Percentiles rank a stretch among this genome's conserved stretches.
phyloP scores from a whole-genome alignment of 2,888 invertebrate genomes.

The Lasius platythorax region DNA sequence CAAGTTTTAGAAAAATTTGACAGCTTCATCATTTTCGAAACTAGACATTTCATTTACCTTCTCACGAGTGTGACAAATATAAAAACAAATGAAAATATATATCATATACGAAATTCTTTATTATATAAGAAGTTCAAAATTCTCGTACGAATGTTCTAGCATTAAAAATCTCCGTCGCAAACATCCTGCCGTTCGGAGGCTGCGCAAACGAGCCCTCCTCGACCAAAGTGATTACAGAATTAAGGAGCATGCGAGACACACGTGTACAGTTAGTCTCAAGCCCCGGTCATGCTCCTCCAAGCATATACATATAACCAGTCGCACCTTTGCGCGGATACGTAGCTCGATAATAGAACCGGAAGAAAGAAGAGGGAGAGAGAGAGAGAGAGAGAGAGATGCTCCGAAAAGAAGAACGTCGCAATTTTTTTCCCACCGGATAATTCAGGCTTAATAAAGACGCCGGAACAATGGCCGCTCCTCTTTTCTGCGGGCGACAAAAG shows the following conservation, averaged over 20 bases:
- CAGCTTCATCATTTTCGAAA: neutral
- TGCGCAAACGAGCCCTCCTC: slow-evolving; percentile 2
- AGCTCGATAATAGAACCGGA: slow-evolving; percentile 5
- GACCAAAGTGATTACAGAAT: slow-evolving; percentile 35
- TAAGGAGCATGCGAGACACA: slow-evolving; percentile 31
- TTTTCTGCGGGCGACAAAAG: slow-evolving; percentile 14
- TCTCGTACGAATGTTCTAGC: neutral
- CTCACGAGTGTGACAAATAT: neutral
- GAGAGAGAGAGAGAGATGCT: neutral
- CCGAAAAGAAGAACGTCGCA: neutral
- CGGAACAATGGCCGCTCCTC: slow-evolving; percentile 39
- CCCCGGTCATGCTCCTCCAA: slow-evolving; percentile 67
- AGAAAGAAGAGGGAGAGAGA: neutral
- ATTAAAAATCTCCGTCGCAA: neutral
- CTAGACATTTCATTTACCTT: neutral
- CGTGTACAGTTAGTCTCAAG: slow-evolving; percentile 65
- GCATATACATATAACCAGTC: slow-evolving; percentile 60
- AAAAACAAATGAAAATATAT: neutral
- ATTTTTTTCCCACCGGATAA: slow-evolving; percentile 29
- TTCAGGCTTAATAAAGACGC: slow-evolving; percentile 12
- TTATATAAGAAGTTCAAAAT: neutral
- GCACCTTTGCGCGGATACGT: slow-evolving; percentile 60
- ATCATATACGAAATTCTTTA: neutral
- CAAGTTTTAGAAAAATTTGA: neutral
- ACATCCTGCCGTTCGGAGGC: neutral